These are phyloP conservation scores for Hylaeus anthracinus DNA, from an alignment of 1,140 invertebrate genomes.

Conservation along the genomic window DNA sequence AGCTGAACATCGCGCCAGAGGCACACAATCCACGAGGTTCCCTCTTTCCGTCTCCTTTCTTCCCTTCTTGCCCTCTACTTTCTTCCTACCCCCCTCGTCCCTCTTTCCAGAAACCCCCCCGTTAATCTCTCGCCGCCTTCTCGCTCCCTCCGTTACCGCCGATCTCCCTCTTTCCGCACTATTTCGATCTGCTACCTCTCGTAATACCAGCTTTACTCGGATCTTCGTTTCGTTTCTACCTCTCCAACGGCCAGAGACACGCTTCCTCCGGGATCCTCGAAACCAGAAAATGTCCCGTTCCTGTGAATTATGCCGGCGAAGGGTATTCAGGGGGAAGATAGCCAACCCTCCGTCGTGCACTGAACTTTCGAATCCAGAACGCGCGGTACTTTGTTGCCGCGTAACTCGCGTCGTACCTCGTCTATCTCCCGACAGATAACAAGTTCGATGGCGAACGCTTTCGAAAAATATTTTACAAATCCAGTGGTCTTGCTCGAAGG, in stretches of 20 bases:
- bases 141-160: neutral
- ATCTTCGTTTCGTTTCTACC: slow-evolving; percentile 57
- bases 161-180: slow-evolving; percentile 39
- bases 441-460: neutral
- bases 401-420: neutral
- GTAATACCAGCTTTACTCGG: slow-evolving; percentile 64
- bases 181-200: slow-evolving; percentile 65
- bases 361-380: slow-evolving; percentile 17
- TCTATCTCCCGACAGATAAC: neutral
- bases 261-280: slow-evolving; percentile 58
- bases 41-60: slow-evolving; percentile 47
- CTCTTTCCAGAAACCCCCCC: slow-evolving; percentile 9
- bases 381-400: neutral
- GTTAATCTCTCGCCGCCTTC: slow-evolving; percentile 34
- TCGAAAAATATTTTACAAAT: too few relatives aligned
- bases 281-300: slow-evolving; percentile 60
- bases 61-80: slow-evolving; percentile 27
- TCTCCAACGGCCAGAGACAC: slow-evolving; percentile 33
- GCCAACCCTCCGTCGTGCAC: neutral
- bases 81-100: slow-evolving; percentile 13
- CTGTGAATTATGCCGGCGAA: slow-evolving; percentile 46
- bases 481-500: too few relatives aligned
- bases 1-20: slow-evolving; percentile 70
- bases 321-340: slow-evolving; percentile 31
- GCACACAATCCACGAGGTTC: slow-evolving; percentile 65